phyloP scores from a whole-genome alignment of 1,140 invertebrate genomes.

The Phocides pigmalion region DNA sequence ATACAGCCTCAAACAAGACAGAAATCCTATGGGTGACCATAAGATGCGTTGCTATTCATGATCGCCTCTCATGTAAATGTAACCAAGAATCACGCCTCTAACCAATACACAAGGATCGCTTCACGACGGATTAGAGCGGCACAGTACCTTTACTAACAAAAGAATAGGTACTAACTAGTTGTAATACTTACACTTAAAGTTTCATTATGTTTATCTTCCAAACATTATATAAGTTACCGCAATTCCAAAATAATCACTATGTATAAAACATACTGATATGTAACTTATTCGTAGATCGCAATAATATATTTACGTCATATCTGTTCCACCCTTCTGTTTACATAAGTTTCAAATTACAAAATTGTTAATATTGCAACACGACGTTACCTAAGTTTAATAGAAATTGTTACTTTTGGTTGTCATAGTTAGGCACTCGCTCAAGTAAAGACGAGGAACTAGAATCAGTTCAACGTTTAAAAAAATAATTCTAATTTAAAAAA shows the following conservation, averaged over 20 bases:
- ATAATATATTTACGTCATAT: slow-evolving; percentile 16
- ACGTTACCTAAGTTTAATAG: slow-evolving; percentile 2
- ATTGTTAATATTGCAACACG: slow-evolving; percentile 8
- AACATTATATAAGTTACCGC: not conserved
- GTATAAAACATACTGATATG: not conserved
- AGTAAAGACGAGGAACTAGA: not conserved
- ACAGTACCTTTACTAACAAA: too few species aligned
- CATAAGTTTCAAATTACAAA: slow-evolving; percentile 19
- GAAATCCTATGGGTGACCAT: too few species aligned
- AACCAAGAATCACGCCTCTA: too few species aligned
- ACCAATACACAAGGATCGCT: too few species aligned
- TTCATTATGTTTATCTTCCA: not conserved
- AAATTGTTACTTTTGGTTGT: not conserved
- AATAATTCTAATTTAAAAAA: too few species aligned
- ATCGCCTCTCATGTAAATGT: too few species aligned
- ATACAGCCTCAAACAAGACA: too few species aligned
- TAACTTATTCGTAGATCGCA: not conserved
- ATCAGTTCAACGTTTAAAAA: too few species aligned
- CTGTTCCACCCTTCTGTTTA: slow-evolving; percentile 10
- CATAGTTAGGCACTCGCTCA: not conserved
- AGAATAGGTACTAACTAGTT: too few species aligned
- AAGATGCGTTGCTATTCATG: too few species aligned
- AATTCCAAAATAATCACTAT: not conserved
- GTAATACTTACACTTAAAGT: too few species aligned
- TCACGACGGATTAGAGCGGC: too few species aligned